Evolutionary conservation across 1,140 invertebrate species (phyloP).

Genomic region (Heliconius congener): DNA sequence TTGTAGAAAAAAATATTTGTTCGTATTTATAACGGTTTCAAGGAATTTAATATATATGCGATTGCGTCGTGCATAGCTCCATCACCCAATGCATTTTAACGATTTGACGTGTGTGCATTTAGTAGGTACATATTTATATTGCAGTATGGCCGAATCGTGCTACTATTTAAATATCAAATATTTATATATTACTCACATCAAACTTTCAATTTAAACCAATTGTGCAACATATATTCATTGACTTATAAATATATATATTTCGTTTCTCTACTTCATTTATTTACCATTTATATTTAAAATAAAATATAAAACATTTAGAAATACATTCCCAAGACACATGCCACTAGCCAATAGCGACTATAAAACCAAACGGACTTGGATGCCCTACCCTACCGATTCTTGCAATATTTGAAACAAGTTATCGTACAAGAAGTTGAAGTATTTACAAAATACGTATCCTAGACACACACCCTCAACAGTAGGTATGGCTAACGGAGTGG

Average conservation of each 20-base stretch:
- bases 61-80: slow-evolving; percentile 37
- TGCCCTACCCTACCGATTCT: slow-evolving; percentile 13
- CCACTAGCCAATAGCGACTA: too few species aligned
- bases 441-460: slow-evolving; percentile 55
- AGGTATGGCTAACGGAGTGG: slow-evolving; percentile 30
- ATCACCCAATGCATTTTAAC: slow-evolving; percentile 39
- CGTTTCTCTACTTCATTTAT: background rate
- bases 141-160: slow-evolving; percentile 10
- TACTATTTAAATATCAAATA: background rate
- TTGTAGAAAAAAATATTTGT: background rate
- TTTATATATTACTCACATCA: background rate
- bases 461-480: slow-evolving; percentile 35
- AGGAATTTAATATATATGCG: background rate
- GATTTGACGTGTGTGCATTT: slow-evolving; percentile 25
- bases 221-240: too few species aligned
- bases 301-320: too few species aligned
- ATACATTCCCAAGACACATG: too few species aligned
- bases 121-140: slow-evolving; percentile 27
- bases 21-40: background rate
- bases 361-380: background rate
- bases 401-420: slow-evolving; percentile 36
- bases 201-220: too few species aligned
- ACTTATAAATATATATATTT: background rate
- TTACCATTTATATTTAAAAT: too few species aligned
- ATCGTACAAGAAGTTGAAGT: slow-evolving; percentile 37